phyloP scores from a whole-genome alignment of 2,113 vertebrate genomes.

The Casuarius casuarius region DNA sequence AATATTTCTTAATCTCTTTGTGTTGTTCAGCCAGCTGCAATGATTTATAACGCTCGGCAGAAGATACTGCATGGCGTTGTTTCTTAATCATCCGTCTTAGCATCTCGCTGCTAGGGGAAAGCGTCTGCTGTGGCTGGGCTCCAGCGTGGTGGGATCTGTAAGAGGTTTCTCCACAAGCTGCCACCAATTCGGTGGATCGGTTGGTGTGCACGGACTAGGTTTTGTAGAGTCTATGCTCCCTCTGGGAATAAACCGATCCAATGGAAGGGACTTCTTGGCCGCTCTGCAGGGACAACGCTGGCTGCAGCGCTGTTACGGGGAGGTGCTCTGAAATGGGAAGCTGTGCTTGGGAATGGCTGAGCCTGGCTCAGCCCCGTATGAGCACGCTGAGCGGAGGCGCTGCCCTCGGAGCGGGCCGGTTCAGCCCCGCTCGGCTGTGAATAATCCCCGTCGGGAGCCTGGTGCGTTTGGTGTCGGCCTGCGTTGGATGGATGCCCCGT shows the following conservation, averaged over 20 bases:
- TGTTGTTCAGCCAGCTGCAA: constrained; percentile 33
- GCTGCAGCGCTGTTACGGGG: not conserved
- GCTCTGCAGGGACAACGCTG: constrained; percentile 18
- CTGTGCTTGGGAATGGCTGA: not conserved
- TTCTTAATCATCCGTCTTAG: constrained; percentile 29
- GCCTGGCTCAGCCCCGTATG: not conserved
- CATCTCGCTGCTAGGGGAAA: not conserved
- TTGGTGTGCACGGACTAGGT: not conserved
- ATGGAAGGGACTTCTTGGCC: not conserved
- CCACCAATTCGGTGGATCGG: not conserved
- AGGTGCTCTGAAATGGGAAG: not conserved
- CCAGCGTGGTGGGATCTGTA: not conserved
- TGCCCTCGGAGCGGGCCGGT: not conserved
- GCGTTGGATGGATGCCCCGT: not conserved
- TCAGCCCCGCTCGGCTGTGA: not conserved
- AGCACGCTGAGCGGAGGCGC: not conserved
- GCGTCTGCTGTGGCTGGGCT: not conserved
- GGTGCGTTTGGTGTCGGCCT: not conserved
- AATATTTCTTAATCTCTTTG: constrained; percentile 61
- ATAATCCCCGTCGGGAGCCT: not conserved
- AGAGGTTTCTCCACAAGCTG: not conserved
- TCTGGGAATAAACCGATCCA: not conserved
- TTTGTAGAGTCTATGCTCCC: accelerated
- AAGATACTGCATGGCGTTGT: not conserved
- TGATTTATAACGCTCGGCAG: constrained; percentile 33